Percentiles rank a stretch among this genome's conserved stretches.
phyloP scores from a whole-genome alignment of 2,888 invertebrate genomes.

The Tenthredo scrophulariae region DNA sequence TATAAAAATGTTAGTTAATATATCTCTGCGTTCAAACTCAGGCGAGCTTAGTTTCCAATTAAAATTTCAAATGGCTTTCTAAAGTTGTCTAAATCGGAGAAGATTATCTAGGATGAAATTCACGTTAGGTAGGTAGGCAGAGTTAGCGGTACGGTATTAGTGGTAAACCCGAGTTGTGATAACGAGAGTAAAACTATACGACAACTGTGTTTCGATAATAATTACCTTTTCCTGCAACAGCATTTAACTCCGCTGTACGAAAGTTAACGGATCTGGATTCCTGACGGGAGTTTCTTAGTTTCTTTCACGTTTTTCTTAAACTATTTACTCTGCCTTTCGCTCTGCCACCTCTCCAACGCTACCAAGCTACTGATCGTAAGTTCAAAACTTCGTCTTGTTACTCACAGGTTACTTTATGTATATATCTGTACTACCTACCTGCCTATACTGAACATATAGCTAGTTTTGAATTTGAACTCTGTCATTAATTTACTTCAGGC shows the following conservation, averaged over 20 bases:
- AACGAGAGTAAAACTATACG: not conserved
- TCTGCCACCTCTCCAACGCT: not conserved
- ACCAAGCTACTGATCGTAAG: constrained; percentile 5
- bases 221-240: not conserved
- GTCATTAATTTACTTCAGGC: not conserved
- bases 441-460: not conserved
- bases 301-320: not conserved
- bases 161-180: not conserved
- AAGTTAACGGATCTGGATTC: not conserved
- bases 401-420: not conserved
- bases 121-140: not conserved
- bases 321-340: constrained; percentile 16
- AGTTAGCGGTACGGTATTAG: not conserved
- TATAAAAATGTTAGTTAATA: not conserved
- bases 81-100: not conserved
- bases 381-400: not conserved
- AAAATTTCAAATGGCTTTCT: not conserved
- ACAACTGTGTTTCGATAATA: not conserved
- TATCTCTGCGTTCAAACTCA: not conserved
- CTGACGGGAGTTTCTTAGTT: not conserved
- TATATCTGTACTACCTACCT: too few species aligned
- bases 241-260: not conserved
- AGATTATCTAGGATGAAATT: constrained; percentile 29
- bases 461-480: not conserved
- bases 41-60: not conserved